Percentiles rank a stretch among this genome's conserved stretches.
Evolutionary conservation across 2,797 vertebrate species (phyloP).

Genomic region (Anguilla obscura): DNA sequence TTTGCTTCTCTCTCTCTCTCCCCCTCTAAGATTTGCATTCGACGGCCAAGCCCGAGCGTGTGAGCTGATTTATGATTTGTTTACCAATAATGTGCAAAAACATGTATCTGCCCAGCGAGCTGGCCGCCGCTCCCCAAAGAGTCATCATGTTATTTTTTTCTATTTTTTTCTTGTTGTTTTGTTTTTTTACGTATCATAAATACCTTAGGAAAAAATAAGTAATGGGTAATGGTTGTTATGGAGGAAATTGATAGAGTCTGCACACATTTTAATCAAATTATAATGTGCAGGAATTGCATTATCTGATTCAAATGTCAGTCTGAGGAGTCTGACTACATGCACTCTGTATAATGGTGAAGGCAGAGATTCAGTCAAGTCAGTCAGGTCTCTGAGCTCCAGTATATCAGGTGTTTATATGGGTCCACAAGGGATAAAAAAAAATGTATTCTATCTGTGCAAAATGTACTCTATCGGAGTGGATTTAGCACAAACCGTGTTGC

Average conservation of each 20-base stretch:
- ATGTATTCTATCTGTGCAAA: neutral
- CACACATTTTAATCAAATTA: neutral
- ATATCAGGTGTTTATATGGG: neutral
- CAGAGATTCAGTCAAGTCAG: neutral
- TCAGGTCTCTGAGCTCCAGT: neutral
- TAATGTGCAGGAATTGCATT: neutral
- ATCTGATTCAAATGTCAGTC: neutral
- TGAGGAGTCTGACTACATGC: neutral
- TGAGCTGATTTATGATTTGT: constrained; percentile 24
- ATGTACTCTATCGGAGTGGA: neutral
- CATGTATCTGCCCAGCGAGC: neutral
- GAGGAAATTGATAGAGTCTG: neutral
- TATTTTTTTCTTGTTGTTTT: neutral
- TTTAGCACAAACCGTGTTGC: neutral
- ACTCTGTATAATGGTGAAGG: neutral
- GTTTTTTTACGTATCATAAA: neutral
- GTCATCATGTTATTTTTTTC: neutral
- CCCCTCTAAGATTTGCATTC: neutral
- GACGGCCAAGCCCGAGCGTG: neutral
- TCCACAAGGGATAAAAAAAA: neutral
- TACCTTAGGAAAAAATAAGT: constrained; percentile 1
- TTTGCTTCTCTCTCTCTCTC: neutral
- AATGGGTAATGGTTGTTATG: neutral
- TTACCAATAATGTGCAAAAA: constrained; percentile 11
- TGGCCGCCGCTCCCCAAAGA: neutral